Base-by-base conservation (phyloP, 37 sponge, comb jelly and placozoan species). In the Oopsacas minuta region DNA sequence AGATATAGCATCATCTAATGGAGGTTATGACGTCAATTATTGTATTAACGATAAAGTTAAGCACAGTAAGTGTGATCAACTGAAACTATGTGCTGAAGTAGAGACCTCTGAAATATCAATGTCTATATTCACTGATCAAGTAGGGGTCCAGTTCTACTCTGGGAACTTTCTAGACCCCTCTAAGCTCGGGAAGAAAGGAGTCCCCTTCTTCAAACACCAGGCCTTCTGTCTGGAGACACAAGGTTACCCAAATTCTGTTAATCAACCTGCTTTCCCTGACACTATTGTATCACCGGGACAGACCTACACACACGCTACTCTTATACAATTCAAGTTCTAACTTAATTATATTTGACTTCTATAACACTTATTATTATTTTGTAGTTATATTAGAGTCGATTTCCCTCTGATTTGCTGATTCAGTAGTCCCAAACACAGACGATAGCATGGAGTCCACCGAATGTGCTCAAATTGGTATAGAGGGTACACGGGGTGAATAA, bases 191-290 rank as follows among this genome's bases (percentile, higher is more conserved):
- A 91, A 91, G 39, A 89, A 84, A 53, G 90, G 90, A 1, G 34
- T 25, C 0, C 87, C 86, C 22, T 92, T 91, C 52, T 37, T 39
- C 38, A 84, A 87, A 38, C 90, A 95, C 52, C 52, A 84, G 10
- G 97, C 92, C 0, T 69, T 97, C 83, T 94, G 94, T 51, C 81
- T 97, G 69, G 97, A 97, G 86, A 92, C 97, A 15, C 97, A 97
- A 85, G 86, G 85, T 49, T 92, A 87, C 49, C 97, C 97, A 0
- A 86, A 97, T 84, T 92, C 94, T n/a, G 83, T 92, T 39, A 97
- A 97, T 84, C 85, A 84, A 32, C 75, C 75, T 3, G 75, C 22
- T 25, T 61, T 61, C 30, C 75, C 75, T 32, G 28, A 12, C 75
- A 61, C 75, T n/a, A 34, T 61, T 20, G 17, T 61, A 3, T 61